Evolutionary conservation across 2,888 invertebrate species (phyloP).

Genomic region (Nymphalis c-album): DNA sequence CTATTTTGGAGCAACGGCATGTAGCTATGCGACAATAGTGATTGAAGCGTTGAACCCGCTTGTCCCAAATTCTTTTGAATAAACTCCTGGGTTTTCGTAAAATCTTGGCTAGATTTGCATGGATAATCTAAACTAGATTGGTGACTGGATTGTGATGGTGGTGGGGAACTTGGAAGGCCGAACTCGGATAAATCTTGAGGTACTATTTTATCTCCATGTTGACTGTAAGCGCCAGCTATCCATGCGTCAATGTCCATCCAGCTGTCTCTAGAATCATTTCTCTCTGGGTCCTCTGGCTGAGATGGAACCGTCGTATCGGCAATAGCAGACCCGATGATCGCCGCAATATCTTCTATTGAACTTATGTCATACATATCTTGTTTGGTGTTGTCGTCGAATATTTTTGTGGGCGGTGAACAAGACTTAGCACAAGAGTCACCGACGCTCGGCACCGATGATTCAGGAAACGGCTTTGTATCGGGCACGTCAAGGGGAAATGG

Average conservation of each 20-base stretch:
- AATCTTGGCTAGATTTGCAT: constrained; percentile 71
- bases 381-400: constrained; percentile 78
- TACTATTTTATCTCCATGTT: constrained; percentile 85
- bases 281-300: constrained; percentile 86
- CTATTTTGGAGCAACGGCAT: constrained; percentile 91
- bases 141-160: constrained; percentile 78
- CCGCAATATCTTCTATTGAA: constrained; percentile 91
- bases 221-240: constrained; percentile 90
- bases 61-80: constrained; percentile 76
- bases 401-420: constrained; percentile 76
- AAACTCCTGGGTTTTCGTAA: constrained; percentile 74
- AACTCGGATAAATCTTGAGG: constrained; percentile 86
- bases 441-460: constrained; percentile 79
- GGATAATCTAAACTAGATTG: constrained; percentile 76
- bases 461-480: constrained; percentile 74
- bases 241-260: constrained; percentile 95
- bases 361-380: constrained; percentile 86
- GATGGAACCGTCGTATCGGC: constrained; percentile 93
- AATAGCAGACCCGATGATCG: constrained; percentile 93
- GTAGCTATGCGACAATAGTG: constrained; percentile 88
- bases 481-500: constrained; percentile 81
- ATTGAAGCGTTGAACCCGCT: constrained; percentile 88
- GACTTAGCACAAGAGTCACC: constrained; percentile 81
- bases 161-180: constrained; percentile 84
- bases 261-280: constrained; percentile 87